Evolutionary conservation across 2,113 vertebrate genomes (phyloP), one percentile per base, ranked within the genome.

Genomic region (Syngnathus floridae): DNA sequence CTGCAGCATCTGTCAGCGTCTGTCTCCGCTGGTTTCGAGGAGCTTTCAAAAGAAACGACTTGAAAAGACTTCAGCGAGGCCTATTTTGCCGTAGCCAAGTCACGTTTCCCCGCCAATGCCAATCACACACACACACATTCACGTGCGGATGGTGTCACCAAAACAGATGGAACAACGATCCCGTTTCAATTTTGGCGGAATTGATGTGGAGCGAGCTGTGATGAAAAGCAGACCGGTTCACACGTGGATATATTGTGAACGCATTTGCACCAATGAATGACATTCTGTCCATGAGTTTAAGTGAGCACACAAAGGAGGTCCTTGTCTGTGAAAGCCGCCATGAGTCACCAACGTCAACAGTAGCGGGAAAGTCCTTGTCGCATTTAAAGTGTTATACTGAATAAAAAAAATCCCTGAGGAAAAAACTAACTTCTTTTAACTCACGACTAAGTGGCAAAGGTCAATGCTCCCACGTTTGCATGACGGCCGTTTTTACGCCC

Each of bases 281-380:
- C 70, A 26, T 36, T 59, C 31, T 43, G 37, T 63, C 6, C 12
- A 9, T 54, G 48, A 37, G 40, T 46, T 55, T 79, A 74, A 66
- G 76, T 66, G 63, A 71, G 66, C 71, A 82, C 72, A 85, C 82
- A 82, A 85, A 73, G 51, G 43, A 72, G 69, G 79, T 72, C 69
- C 76, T 86, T 76, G 80, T 73, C 7, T 87, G 79, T 82, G 65
- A 52, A 72, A 72, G 64, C 0, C 51, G 74, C 69, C 4, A 74
- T 82, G 78, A 81, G 65, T 68, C 62, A 67, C 54, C 46, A 77
- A 64, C 60, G 14, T 40, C 14, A 64, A 62, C 73, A 77, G 70
- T 61, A 65, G 66, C 40, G 59, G 54, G 57, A 63, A 45, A 48
- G 70, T 70, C n/a, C 63, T 62, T 41, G 1, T 46, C 62, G 48